These are phyloP conservation scores for Nomada hirtipes DNA, from an alignment of 2,888 invertebrate species.

Conservation along the genomic window DNA sequence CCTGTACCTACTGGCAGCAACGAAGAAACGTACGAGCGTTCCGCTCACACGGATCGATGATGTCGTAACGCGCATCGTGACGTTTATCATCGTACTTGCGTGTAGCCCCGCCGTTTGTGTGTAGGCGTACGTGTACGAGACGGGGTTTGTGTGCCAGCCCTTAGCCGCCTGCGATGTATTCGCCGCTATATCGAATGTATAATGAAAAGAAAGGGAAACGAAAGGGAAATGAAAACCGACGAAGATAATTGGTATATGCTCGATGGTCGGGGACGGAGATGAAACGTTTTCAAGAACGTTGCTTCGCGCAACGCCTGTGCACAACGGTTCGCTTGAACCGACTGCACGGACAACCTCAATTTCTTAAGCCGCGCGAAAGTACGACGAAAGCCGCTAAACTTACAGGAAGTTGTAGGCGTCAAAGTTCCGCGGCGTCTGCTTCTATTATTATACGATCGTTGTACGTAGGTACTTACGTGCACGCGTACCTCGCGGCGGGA, in stretches of 20 bases:
- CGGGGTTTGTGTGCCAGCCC: constrained; percentile 1
- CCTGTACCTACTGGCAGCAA: not conserved
- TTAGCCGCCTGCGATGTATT: not conserved
- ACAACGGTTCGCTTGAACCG: constrained; percentile 19
- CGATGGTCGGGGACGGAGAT: no score
- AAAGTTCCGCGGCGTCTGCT: constrained; percentile 60
- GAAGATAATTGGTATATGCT: no score
- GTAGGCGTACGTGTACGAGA: constrained; percentile 45
- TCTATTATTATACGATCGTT: constrained; percentile 52
- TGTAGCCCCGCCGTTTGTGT: constrained; percentile 57
- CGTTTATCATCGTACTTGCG: constrained; percentile 72
- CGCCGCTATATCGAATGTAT: constrained; percentile 26
- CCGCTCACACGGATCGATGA: constrained; percentile 62
- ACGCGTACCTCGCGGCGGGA: constrained; percentile 26
- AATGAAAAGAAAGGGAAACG: no score
- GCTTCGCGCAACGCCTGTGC: no score
- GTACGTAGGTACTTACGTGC: constrained; percentile 5
- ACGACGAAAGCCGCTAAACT: constrained; percentile 61
- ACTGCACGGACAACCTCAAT: constrained; percentile 20
- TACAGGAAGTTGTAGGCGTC: constrained; percentile 61
- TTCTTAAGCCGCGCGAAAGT: constrained; percentile 49
- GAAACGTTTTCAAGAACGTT: constrained; percentile 1
- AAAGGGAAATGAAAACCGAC: no score
- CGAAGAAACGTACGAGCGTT: constrained; percentile 54
- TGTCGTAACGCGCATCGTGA: constrained; percentile 69